Base-by-base conservation (phyloP, 2,113 vertebrate species). In the Arenaria interpres region DNA sequence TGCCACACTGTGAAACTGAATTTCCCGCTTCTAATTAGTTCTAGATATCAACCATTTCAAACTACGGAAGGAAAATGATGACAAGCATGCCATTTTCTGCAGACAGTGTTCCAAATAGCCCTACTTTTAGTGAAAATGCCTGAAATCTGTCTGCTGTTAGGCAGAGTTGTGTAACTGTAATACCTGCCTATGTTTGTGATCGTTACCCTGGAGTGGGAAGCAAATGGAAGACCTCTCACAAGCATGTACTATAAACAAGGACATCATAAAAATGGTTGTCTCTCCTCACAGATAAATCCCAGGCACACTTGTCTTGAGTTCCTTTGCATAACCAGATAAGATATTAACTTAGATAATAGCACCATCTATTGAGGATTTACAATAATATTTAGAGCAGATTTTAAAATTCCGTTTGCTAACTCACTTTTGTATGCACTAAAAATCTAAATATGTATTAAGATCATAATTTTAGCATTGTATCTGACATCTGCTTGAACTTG, bases 311-410 rank as follows among this genome's bases (percentile, higher is more conserved):
- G 8, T 67, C 72, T 75, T 74, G 35, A 90, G 45, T 43, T 89
- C 5, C 23, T 84, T 87, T 95, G 76, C 89, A 95, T 97, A 96
- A 92, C 84, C 69, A 96, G 21, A 32, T 71, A 56, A 96, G 93
- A 69, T 87, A 94, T 90, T 97, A 91, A 86, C 90, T 96, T 95
- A 96, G 94, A 97, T 96, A 95, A 97, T 25, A 97, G 97, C 96
- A 97, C 96, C 96, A 97, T 95, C 96, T 97, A 96, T 96, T 97
- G 97, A 97, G 60, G 67, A 94, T 78, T 92, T 72, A 48, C 89
- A 94, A 81, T 75, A 79, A 89, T 85, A 97, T 89, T 90, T 87
- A 87, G 35, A 51, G 25, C 33, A 39, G 20, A 45, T 50, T 68
- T 86, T 71, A 45, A 75, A 85, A 64, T 51, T n/a, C 3, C 11